Percentiles rank a stretch among this genome's conserved stretches.
phyloP scores from a whole-genome alignment of 2,113 vertebrate genomes.

The Semnornis frantzii region DNA sequence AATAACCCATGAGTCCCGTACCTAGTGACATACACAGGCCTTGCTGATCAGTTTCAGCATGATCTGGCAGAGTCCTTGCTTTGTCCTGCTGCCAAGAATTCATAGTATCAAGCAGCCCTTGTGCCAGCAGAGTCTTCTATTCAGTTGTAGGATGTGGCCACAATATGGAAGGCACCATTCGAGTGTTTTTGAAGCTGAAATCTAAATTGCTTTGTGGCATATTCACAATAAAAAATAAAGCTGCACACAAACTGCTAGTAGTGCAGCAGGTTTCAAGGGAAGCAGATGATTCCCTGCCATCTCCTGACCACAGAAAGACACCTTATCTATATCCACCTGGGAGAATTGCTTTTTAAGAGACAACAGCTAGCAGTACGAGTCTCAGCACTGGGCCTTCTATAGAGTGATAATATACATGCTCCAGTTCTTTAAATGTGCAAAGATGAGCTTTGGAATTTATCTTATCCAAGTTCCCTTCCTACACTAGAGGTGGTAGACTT shows the following conservation, averaged over 20 bases:
- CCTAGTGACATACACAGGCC: slow-evolving; percentile 46
- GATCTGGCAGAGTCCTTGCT: neutral
- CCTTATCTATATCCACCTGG: neutral
- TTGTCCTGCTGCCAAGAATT: neutral
- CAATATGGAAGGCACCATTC: neutral
- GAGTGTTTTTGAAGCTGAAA: neutral
- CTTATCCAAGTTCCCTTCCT: neutral
- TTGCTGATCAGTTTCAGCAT: neutral
- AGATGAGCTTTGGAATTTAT: neutral
- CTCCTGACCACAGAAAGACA: accelerated
- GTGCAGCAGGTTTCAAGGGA: neutral
- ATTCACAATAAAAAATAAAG: neutral
- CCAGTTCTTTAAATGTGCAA: neutral
- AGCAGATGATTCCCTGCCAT: neutral
- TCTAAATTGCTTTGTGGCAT: neutral
- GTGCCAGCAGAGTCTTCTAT: neutral
- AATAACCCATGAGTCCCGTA: neutral
- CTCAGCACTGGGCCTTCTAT: neutral
- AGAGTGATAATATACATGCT: neutral
- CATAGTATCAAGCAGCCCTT: neutral
- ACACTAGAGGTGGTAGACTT: neutral
- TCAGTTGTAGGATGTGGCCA: neutral
- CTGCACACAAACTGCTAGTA: neutral
- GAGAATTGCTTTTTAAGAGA: neutral
- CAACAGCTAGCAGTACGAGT: neutral